Conservation (phyloP, 1,140 invertebrate genomes). For the Philotrypesis tridentata region DNA sequence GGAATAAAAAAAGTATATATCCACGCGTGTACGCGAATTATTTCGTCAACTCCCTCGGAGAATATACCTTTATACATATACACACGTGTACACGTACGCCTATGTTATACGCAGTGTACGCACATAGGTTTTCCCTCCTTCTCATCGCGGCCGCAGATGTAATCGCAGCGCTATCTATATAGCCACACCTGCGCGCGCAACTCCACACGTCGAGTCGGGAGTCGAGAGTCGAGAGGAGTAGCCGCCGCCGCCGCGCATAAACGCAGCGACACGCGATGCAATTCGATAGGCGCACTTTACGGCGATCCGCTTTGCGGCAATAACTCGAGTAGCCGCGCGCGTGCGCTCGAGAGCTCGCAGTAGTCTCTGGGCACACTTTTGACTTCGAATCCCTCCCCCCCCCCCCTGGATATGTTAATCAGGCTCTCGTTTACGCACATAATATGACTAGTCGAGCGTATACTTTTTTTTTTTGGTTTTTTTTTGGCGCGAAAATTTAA, state of each 20-base stretch:
- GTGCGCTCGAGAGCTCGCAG: neutral
- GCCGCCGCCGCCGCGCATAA: too few species aligned
- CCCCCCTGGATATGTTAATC: neutral
- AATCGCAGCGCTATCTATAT: constrained; percentile 34
- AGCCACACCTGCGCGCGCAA: constrained; percentile 33
- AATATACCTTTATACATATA: too few species aligned
- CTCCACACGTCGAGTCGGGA: constrained; percentile 16
- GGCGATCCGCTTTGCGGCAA: constrained; percentile 8
- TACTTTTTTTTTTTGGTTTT: too few species aligned
- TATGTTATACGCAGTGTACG: neutral
- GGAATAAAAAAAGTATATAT: too few species aligned
- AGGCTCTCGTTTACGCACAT: too few species aligned
- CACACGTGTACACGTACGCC: too few species aligned
- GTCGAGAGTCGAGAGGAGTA: too few species aligned
- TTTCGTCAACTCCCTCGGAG: constrained; percentile 43
- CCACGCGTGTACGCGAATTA: constrained; percentile 3
- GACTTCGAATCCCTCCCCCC: neutral
- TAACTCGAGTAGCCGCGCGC: neutral
- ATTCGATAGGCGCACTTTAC: constrained; percentile 44
- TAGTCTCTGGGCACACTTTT: too few species aligned
- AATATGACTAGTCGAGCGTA: too few species aligned
- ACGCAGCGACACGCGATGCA: constrained; percentile 43
- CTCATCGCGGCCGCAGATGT: constrained; percentile 20
- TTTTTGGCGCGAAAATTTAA: too few species aligned
- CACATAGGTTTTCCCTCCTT: neutral